Evolutionary conservation across 2,888 invertebrate genomes (phyloP).

Genomic region (Hypsopygia costalis): DNA sequence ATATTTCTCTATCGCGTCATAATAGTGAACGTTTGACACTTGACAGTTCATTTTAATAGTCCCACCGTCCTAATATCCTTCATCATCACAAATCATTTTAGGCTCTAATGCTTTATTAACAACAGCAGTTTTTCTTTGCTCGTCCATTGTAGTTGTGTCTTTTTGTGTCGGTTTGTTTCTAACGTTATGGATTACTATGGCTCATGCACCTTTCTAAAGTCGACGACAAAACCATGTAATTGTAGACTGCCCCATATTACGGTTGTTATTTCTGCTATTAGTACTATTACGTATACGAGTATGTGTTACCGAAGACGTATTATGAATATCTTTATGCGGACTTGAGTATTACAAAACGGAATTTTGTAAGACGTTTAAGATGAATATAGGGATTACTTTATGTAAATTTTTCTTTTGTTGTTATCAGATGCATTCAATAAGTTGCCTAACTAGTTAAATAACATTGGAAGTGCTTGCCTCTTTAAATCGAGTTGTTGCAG

Average conservation of each 20-base stretch:
- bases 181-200: conserved; percentile 46
- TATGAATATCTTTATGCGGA: too few relatives aligned
- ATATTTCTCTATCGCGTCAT: conserved; percentile 56
- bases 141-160: conserved; percentile 7
- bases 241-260: conserved; percentile 20
- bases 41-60: conserved; percentile 26
- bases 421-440: too few relatives aligned
- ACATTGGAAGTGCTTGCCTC: too few relatives aligned
- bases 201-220: conserved; percentile 38
- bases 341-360: too few relatives aligned
- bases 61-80: conserved; percentile 18
- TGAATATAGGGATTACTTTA: too few relatives aligned
- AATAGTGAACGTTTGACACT: conserved; percentile 58
- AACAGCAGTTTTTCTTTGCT: conserved; percentile 4
- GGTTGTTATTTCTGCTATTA: conserved; percentile 2
- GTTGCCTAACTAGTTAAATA: too few relatives aligned
- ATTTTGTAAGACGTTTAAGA: too few relatives aligned
- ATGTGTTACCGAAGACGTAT: too few relatives aligned
- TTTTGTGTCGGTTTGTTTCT: conserved; percentile 14
- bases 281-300: too few relatives aligned
- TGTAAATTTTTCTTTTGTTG: too few relatives aligned
- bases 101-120: conserved; percentile 21
- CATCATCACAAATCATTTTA: conserved; percentile 18
- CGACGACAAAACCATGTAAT: conserved; percentile 39
- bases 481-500: too few relatives aligned